Conservation (phyloP, 2,888 invertebrate genomes). For the Nysson spinosus region DNA sequence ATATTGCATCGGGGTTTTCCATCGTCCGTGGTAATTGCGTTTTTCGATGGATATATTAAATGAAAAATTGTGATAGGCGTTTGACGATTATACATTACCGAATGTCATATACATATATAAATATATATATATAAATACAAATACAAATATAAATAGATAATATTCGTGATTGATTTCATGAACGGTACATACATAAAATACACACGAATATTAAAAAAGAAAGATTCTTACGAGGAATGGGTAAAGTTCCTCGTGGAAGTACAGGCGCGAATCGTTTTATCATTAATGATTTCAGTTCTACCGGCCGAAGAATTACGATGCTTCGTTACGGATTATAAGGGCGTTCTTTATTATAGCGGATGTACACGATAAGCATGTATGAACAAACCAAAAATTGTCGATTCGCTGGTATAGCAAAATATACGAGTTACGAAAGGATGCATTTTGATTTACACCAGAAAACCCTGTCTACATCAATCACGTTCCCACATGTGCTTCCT, state of each 20-base stretch:
- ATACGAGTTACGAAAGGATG: constrained; percentile 55
- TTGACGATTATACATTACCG: constrained; percentile 30
- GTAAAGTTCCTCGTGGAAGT: constrained; percentile 31
- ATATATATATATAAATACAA: too few species aligned
- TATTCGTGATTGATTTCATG: constrained; percentile 20
- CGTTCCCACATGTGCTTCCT: background rate
- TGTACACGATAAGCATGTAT: constrained; percentile 61
- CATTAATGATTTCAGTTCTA: too few species aligned
- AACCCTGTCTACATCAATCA: background rate
- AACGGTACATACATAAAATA: constrained; percentile 1
- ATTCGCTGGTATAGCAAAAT: constrained; percentile 57
- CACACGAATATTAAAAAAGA: background rate
- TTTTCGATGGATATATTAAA: background rate
- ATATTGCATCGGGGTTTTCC: constrained; percentile 26
- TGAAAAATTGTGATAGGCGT: constrained; percentile 6
- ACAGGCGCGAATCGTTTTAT: too few species aligned
- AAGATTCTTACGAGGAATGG: constrained; percentile 13
- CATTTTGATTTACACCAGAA: constrained; percentile 13
- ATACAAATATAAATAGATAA: too few species aligned
- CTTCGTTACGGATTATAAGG: constrained; percentile 31
- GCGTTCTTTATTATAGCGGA: constrained; percentile 54
- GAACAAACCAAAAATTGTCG: constrained; percentile 59
- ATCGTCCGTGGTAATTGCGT: constrained; percentile 11
- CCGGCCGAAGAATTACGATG: constrained; percentile 10
- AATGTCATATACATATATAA: constrained; percentile 16